Evolutionary conservation across 2,113 vertebrate genomes (phyloP).

Genomic region (Gnathonemus longibarbis): DNA sequence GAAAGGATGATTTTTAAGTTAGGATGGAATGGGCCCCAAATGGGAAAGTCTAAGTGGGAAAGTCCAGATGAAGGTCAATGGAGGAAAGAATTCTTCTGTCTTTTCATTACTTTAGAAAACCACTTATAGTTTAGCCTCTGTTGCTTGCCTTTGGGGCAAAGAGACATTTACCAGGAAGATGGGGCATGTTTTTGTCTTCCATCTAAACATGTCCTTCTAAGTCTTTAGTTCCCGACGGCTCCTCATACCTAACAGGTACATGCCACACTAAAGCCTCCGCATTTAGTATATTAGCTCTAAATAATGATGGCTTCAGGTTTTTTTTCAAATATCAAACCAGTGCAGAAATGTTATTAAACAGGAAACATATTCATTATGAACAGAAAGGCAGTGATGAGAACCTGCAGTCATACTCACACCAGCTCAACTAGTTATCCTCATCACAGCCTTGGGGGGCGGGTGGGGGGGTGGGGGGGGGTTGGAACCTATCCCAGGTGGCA

Average conservation of each 20-base stretch:
- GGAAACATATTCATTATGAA: constrained; percentile 2
- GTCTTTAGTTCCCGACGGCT: background rate
- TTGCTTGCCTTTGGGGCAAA: background rate
- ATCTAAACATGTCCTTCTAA: background rate
- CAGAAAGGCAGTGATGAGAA: background rate
- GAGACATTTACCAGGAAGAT: background rate
- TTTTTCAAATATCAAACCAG: background rate
- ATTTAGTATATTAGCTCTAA: background rate
- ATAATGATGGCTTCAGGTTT: background rate
- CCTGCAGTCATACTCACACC: background rate
- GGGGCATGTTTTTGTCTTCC: background rate
- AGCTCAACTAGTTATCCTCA: background rate
- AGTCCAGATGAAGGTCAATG: background rate
- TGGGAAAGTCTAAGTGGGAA: background rate
- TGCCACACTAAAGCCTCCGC: background rate
- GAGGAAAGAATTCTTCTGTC: background rate
- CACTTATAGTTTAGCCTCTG: background rate
- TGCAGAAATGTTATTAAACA: background rate
- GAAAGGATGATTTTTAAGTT: background rate
- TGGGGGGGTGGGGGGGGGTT: background rate
- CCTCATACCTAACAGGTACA: background rate
- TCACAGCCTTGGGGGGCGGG: background rate
- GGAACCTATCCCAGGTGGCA: background rate
- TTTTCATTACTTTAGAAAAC: background rate
- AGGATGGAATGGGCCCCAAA: background rate